Evolutionary conservation across 2,888 invertebrate species (phyloP).

Genomic region (Nymphalis urticae): DNA sequence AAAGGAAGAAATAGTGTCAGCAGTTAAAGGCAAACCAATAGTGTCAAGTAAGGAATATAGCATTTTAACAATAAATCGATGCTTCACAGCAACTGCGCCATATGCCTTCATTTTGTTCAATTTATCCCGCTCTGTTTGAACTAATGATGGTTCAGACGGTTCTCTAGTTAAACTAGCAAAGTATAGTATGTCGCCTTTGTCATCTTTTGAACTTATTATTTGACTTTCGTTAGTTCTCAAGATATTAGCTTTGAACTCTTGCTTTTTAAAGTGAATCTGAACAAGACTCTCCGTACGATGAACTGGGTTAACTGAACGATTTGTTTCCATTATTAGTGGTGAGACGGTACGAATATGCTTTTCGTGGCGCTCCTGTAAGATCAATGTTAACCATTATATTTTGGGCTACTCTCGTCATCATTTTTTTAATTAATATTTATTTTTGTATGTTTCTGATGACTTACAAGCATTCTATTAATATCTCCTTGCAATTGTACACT

Average conservation of each 20-base stretch:
- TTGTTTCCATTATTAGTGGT: conserved; percentile 45
- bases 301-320: conserved; percentile 12
- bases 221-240: conserved; percentile 11
- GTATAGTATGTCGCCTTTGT: conserved; percentile 43
- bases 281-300: conserved; percentile 33
- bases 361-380: conserved; percentile 61
- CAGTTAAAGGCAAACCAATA: conserved; percentile 31
- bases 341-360: conserved; percentile 60
- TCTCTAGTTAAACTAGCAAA: conserved; percentile 33
- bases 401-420: neutral
- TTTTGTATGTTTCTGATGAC: conserved; percentile 17
- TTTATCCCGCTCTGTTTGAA: conserved; percentile 51
- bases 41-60: conserved; percentile 53
- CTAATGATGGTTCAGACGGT: conserved; percentile 50
- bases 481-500: conserved; percentile 59
- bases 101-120: conserved; percentile 42
- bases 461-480: conserved; percentile 66
- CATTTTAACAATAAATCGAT: conserved; percentile 54
- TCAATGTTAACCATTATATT: conserved; percentile 11
- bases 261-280: conserved; percentile 42
- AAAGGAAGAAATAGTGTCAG: conserved; percentile 16
- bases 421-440: too few relatives aligned
- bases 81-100: conserved; percentile 42
- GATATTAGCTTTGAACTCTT: conserved; percentile 25
- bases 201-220: conserved; percentile 13